A percentile compares a stretch with the other conserved stretches of the same genome.
phyloP scores from a whole-genome alignment of 2,888 invertebrate genomes.

The Fissipunctia ypsillon region DNA sequence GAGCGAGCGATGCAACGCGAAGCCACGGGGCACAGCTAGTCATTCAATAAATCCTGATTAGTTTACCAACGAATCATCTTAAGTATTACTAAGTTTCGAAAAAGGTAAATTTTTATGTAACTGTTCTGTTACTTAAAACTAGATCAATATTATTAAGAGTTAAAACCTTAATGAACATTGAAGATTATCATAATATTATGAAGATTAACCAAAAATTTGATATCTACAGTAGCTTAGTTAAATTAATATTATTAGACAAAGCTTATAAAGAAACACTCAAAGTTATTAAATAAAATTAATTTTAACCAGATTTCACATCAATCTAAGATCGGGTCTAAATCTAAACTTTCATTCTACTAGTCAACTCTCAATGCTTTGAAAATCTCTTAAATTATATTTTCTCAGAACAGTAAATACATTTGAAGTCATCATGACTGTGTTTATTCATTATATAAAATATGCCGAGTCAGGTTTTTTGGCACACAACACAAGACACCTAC shows the following conservation, averaged over 20 bases:
- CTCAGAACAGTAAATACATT: constrained; percentile 14
- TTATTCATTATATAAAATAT: constrained; percentile 25
- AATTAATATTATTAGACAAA: neutral
- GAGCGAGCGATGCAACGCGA: too few species aligned
- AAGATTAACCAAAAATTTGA: neutral
- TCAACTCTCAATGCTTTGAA: neutral
- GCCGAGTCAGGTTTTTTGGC: constrained; percentile 59
- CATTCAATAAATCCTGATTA: neutral
- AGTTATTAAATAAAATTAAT: neutral
- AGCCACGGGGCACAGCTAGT: too few species aligned
- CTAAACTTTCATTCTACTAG: neutral
- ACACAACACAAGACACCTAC: constrained; percentile 35
- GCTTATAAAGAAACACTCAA: neutral
- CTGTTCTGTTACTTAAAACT: neutral
- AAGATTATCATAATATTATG: neutral
- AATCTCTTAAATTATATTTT: constrained; percentile 11
- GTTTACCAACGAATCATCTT: neutral
- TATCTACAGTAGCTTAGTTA: neutral
- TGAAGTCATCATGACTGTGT: constrained; percentile 47
- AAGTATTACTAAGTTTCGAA: too few species aligned
- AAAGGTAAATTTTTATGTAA: neutral
- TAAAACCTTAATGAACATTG: too few species aligned
- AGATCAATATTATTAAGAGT: too few species aligned
- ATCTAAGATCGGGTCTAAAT: neutral
- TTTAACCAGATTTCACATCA: neutral